Percentiles rank a stretch among this genome's conserved stretches.
Evolutionary conservation across 30 jellyfish, hydroid and myxozoan species (phyloP).

Genomic region (Mastigias papua): DNA sequence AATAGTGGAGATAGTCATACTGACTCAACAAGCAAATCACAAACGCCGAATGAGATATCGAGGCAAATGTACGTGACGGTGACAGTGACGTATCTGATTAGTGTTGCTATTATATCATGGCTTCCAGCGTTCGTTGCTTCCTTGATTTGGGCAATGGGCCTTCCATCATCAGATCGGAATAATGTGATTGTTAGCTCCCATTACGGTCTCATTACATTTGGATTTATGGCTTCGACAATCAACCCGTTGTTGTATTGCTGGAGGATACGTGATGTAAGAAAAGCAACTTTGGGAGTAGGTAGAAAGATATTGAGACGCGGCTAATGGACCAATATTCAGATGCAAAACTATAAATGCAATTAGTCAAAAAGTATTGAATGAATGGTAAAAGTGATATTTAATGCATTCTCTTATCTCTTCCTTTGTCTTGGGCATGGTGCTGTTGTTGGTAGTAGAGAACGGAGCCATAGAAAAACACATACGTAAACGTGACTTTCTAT

Average conservation of each 20-base stretch:
- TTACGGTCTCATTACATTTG: neutral
- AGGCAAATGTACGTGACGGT: slow-evolving; percentile 29
- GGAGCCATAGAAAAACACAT: too few relatives aligned
- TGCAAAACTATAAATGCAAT: neutral
- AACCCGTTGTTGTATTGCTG: slow-evolving; percentile 43
- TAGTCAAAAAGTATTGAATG: neutral
- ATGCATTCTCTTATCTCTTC: too few relatives aligned
- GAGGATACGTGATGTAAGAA: slow-evolving; percentile 12
- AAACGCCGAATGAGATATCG: neutral
- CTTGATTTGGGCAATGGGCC: slow-evolving; percentile 41
- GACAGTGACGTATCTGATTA: slow-evolving; percentile 21
- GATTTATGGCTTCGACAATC: slow-evolving; percentile 37
- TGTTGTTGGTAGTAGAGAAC: too few relatives aligned
- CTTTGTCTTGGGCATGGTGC: too few relatives aligned
- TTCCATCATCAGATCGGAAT: slow-evolving; percentile 17
- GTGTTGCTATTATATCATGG: slow-evolving; percentile 30
- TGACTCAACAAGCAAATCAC: neutral
- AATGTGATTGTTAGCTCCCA: neutral
- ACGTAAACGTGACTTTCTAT: too few relatives aligned
- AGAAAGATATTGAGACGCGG: neutral
- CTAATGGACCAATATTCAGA: neutral
- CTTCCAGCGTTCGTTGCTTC: slow-evolving; percentile 9
- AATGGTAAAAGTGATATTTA: too few relatives aligned
- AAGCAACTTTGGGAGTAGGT: neutral
- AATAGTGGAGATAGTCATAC: too few relatives aligned